Evolutionary conservation across 2,888 invertebrate species (phyloP).

Genomic region (Drosophila quinaria): DNA sequence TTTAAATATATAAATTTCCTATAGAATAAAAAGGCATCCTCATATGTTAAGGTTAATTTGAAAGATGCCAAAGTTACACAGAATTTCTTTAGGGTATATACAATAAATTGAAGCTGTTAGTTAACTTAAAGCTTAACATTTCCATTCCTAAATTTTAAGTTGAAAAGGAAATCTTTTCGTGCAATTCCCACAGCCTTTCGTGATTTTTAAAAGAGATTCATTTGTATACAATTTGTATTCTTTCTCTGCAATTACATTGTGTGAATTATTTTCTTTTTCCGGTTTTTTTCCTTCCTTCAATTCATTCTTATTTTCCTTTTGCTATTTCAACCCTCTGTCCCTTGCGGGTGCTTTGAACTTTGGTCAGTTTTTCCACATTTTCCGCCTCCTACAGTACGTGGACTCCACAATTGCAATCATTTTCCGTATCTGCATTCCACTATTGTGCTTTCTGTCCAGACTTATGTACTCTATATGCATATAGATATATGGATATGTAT

Average conservation of each 20-base stretch:
- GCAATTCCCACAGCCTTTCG: not conserved
- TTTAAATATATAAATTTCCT: not conserved
- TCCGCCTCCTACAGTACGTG: conserved; percentile 22
- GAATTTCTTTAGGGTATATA: conserved; percentile 3
- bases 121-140: not conserved
- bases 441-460: conserved; percentile 26
- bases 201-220: conserved; percentile 21
- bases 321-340: conserved; percentile 10
- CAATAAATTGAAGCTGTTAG: not conserved
- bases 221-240: conserved; percentile 24
- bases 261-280: conserved; percentile 23
- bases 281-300: not conserved
- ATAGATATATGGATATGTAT: conserved; percentile 2
- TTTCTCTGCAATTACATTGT: conserved; percentile 44
- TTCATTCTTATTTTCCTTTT: conserved; percentile 4
- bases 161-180: conserved; percentile 6
- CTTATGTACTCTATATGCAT: not conserved
- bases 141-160: not conserved
- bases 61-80: not conserved
- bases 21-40: not conserved
- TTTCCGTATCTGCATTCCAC: conserved; percentile 25
- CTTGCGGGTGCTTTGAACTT: conserved; percentile 22
- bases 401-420: conserved; percentile 29
- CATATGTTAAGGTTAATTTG: not conserved
- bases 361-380: conserved; percentile 10